Evolutionary conservation across 1,140 invertebrate species (phyloP).

Genomic region (Homalodisca vitripennis): DNA sequence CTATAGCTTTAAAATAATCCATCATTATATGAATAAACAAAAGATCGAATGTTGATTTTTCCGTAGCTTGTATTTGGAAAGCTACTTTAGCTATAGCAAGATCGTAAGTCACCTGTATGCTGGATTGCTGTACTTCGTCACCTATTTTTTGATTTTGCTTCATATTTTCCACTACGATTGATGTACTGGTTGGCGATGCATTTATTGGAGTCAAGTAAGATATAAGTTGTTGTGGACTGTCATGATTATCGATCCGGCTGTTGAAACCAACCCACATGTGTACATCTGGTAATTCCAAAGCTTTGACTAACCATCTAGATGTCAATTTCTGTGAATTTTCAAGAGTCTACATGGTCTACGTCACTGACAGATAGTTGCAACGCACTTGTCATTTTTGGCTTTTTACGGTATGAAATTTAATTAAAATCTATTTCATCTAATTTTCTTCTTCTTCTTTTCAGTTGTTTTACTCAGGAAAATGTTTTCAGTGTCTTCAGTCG

Average conservation of each 20-base stretch:
- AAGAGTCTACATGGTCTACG: background rate
- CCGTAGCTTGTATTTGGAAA: background rate
- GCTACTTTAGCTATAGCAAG: background rate
- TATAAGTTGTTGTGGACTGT: background rate
- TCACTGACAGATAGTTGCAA: background rate
- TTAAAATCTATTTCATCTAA: background rate
- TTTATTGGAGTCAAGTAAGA: background rate
- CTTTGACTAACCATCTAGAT: background rate
- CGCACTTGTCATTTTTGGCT: background rate
- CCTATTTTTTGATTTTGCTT: background rate
- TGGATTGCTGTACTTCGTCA: background rate
- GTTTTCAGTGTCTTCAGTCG: too few species aligned
- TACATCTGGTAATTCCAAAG: background rate
- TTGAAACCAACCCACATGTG: background rate
- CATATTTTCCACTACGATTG: background rate
- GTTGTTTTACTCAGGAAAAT: background rate
- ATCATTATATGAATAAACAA: background rate
- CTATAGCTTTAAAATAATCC: background rate
- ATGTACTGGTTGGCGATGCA: background rate
- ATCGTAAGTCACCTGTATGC: background rate
- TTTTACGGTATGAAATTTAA: background rate
- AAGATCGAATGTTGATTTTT: background rate
- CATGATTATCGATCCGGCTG: background rate
- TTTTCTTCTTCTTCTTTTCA: background rate
- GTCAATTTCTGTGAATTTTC: background rate